Base-by-base conservation (phyloP, 2,888 invertebrate species). In the Caenorhabditis afra region DNA sequence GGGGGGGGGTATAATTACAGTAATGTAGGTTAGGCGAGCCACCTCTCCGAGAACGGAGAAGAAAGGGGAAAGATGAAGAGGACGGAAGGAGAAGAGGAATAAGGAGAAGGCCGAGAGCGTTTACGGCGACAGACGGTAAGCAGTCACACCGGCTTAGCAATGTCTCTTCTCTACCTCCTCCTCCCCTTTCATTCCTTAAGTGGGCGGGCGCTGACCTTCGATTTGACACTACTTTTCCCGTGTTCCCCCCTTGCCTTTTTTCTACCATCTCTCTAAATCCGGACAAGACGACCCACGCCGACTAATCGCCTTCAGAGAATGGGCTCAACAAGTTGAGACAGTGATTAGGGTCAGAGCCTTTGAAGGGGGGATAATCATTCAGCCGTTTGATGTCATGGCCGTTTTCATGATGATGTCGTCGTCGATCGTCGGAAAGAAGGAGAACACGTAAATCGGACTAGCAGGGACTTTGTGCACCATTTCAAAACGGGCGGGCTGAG, bases 11-110 rank as follows among this genome's bases (percentile, higher is more conserved):
- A 64, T 79, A 73, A 79, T 79, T 74, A 74, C 64, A 79, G 73
- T 73, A 74, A 74, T 79, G 74, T 79, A 79, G 73, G 79, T 79
- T 79, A 74, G 67, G 62, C 64, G 79, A 78, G 71, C 71, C 66
- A 65, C 52, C 67, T n/a, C n/a, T n/a, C n/a, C 61, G 62, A 57
- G 66, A 75, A 75, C 67, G 67, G 62, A 66, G 65, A 68, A 64
- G 61, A 37, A 53, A 47, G 14, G 62, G 45, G 29, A 29, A 29
- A 29, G 29, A 7, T 29, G 66, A 29, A 61, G 57, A 67, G 59
- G 64, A 58, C 45, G 57, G 35, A 52, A 55, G 62, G 53, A 37
- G 18, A 29, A 16, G n/a, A 29, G 29, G 29, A 7, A 5, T 3
- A 29, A 29, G 29, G 29, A 29, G 29, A 29, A 47, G 22, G 45